Evolutionary conservation across 1,140 invertebrate species (phyloP).

Genomic region (Neuroterus valhalla): DNA sequence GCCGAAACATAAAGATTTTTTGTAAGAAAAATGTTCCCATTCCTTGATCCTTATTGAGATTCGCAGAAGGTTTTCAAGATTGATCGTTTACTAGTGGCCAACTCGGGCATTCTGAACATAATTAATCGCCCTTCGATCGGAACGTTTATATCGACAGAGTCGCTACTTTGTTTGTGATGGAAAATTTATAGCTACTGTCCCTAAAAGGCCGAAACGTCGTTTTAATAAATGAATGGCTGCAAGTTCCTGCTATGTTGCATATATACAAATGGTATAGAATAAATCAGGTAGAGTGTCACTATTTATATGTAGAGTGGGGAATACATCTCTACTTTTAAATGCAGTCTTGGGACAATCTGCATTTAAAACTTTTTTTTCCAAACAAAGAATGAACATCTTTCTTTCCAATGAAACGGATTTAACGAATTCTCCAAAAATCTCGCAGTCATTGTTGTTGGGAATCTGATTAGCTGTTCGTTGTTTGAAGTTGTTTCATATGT

Average conservation of each 20-base stretch:
- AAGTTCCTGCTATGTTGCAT: background rate
- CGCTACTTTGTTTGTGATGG: background rate
- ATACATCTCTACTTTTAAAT: too few species aligned
- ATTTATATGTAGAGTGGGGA: background rate
- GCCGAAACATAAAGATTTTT: too few species aligned
- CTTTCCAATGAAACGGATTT: too few species aligned
- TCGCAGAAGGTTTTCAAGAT: background rate
- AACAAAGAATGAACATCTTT: too few species aligned
- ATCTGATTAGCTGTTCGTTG: too few species aligned
- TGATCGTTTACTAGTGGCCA: background rate
- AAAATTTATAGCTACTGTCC: slow-evolving; percentile 5
- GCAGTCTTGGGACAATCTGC: too few species aligned
- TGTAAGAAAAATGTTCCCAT: background rate
- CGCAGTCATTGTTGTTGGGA: too few species aligned
- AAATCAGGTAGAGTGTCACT: background rate
- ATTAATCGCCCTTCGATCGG: background rate
- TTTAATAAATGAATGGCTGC: slow-evolving; percentile 2
- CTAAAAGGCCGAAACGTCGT: background rate
- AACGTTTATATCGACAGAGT: background rate
- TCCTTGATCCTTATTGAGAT: background rate
- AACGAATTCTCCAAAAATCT: too few species aligned
- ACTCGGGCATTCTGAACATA: background rate
- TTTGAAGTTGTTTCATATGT: too few species aligned
- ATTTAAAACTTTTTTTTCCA: too few species aligned
- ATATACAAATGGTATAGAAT: background rate